Evolutionary conservation across 1,140 invertebrate genomes (phyloP), one percentile per base, ranked within the genome.

Genomic region (Antheraea mylitta): DNA sequence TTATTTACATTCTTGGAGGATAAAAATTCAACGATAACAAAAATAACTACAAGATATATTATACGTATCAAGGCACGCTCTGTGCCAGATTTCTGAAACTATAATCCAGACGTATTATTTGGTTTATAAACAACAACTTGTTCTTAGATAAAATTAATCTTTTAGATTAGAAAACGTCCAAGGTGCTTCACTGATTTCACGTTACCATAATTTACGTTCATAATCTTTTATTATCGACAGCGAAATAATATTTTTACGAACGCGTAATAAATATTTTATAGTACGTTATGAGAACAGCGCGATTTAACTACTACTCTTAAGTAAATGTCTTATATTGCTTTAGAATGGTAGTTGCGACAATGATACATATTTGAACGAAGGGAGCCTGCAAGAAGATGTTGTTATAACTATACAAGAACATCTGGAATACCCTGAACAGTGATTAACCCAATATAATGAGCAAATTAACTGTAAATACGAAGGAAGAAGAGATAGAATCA

Each of bases 91-190:
- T 53, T 53, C 45, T 53, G 45, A 53, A 53, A 53, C 13, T 42
- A 13, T 53, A 53, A 53, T 53, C 45, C 45, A 53, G 45, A n/a
- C 45, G 45, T 53, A 53, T 53, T 53, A 53, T 53, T 16, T 16
- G 45, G 45, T 53, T 13, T 16, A 53, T n/a, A n/a, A 53, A 53
- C 45, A 6, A 53, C 45, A 53, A 53, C 38, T 42, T 53, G 9
- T 53, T 53, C 16, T 53, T 53, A 53, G 45, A 53, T 53, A 53
- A 53, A 53, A 53, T 53, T 53, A 53, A 53, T 53, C 45, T 53
- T 53, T 53, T 53, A 53, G 45, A 53, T 53, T 53, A 53, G 45
- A 13, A 53, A 53, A 16, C 13, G 16, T 53, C 45, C 45, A 53
- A 53, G 45, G 45, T 53, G 16, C 16, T 53, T 53, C 45, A 53